Evolutionary conservation across 2,797 vertebrate genomes (phyloP), one percentile per base, ranked within the genome.

Genomic region (Diceros bicornis): DNA sequence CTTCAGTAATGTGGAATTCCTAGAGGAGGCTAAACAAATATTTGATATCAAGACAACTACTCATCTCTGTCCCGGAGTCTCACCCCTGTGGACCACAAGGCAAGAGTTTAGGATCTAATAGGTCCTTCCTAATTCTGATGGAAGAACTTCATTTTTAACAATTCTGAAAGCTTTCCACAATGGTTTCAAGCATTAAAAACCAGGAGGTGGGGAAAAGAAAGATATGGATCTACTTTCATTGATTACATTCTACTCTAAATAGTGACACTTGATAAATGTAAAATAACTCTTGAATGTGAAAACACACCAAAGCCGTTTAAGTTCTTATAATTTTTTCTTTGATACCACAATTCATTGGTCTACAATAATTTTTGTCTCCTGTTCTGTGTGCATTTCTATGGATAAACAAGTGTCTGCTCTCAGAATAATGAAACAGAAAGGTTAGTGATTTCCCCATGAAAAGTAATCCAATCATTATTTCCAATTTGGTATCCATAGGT

Each of bases 41-140:
- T 95, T 97, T 97, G 91, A 85, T 95, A 88, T 86, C 96, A 89
- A 97, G 98, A 92, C 97, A 97, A 16, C 8, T 93, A 96, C 97
- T 96, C 71, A 93, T 91, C 88, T 95, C 97, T 41, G 29, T 89
- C 68, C 66, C 52, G 78, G 89, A 66, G 64, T 92, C 92, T 96
- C 82, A 84, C 84, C 96, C 88, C 66, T 55, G 0, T 18, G 68
- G 96, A 97, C 97, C 95, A 23, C 0, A 50, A 50, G 37, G 81
- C 25, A 57, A 59, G 23, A 52, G 62, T 29, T 55, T 17, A 27
- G 25, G 59, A 88, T 20, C 68, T 81, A 20, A 41, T 34, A 27
- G 50, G 29, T 47, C 77, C 62, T 89, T 91, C 72, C 85, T 55
- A 34, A 82, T 44, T 29, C 61, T 85, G 23, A n/a, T 66, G 50